Evolutionary conservation across 2,888 invertebrate species (phyloP).

Genomic region (Meteorus colon): DNA sequence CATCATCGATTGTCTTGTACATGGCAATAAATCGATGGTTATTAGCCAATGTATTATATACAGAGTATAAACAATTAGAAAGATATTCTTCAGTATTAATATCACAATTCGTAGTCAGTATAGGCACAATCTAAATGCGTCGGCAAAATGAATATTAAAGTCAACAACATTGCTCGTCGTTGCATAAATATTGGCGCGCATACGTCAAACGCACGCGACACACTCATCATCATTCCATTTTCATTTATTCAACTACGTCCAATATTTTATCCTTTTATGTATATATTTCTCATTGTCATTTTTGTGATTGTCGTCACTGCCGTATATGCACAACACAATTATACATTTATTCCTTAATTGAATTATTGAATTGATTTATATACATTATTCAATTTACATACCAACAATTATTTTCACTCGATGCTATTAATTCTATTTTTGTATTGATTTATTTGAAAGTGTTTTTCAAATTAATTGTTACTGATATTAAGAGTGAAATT

Average conservation of each 20-base stretch:
- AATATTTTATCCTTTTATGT: neutral
- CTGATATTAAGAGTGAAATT: too few species aligned
- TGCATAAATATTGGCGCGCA: conserved; percentile 25
- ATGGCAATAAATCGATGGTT: conserved; percentile 56
- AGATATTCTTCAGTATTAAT: conserved; percentile 56
- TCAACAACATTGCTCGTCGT: conserved; percentile 37
- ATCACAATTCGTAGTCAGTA: conserved; percentile 59
- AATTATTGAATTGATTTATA: neutral
- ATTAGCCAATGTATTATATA: conserved; percentile 49
- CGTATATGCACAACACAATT: neutral
- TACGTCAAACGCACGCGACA: conserved; percentile 31
- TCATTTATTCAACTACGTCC: neutral
- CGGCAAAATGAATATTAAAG: conserved; percentile 61
- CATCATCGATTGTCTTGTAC: conserved; percentile 38
- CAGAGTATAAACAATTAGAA: conserved; percentile 59
- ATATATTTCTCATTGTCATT: neutral
- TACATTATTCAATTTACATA: neutral
- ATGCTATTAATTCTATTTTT: neutral
- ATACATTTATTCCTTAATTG: neutral
- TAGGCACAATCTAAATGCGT: conserved; percentile 53
- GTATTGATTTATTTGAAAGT: neutral
- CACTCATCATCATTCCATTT: conserved; percentile 22
- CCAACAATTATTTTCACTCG: neutral
- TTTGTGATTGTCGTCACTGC: neutral
- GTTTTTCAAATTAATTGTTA: too few species aligned